Conservation (phyloP, 2,113 vertebrate genomes). For the Aramus guarauna region DNA sequence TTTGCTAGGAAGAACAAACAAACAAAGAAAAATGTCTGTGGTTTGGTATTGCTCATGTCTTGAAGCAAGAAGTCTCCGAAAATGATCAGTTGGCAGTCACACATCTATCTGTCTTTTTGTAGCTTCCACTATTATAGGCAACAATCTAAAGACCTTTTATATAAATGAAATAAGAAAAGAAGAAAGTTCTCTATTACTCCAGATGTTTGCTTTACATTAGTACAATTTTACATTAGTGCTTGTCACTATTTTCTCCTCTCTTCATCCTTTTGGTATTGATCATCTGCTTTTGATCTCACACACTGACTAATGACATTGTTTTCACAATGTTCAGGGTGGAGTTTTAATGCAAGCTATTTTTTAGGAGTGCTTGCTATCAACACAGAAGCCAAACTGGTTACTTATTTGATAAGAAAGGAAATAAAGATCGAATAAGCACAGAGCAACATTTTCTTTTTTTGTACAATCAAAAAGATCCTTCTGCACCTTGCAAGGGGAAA, state of each 20-base stretch:
- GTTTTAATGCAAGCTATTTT: background rate
- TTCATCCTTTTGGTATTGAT: slow-evolving; percentile 15
- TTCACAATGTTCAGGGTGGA: background rate
- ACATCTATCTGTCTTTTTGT: background rate
- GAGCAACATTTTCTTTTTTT: background rate
- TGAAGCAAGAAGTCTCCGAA: slow-evolving; percentile 17
- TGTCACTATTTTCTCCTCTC: background rate
- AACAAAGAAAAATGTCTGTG: background rate
- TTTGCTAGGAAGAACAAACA: background rate
- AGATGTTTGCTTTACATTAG: background rate
- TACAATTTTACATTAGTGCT: background rate
- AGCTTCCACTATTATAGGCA: background rate
- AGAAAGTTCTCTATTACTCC: background rate
- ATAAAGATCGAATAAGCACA: background rate
- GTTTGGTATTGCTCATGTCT: background rate
- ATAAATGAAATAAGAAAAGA: background rate
- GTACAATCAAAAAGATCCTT: background rate
- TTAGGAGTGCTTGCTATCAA: background rate
- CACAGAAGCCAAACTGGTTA: background rate
- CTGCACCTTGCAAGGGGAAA: background rate
- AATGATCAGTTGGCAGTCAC: background rate
- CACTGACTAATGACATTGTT: background rate
- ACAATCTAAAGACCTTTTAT: background rate
- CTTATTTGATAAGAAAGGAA: background rate
- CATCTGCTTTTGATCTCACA: background rate